phyloP scores from a whole-genome alignment of 1,140 invertebrate genomes.

The Formica selysi region DNA sequence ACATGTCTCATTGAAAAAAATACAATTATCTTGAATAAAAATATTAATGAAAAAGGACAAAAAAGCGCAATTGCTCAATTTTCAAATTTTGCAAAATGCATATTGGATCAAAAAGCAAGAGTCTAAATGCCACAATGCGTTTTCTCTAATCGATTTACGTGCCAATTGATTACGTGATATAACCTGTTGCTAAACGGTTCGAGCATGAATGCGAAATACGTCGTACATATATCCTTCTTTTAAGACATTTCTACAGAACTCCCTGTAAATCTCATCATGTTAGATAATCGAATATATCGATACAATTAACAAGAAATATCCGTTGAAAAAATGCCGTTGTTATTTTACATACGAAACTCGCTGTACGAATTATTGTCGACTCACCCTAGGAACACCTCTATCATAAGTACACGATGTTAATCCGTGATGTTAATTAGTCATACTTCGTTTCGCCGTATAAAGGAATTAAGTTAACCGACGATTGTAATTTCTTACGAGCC shows the following conservation, averaged over 20 bases:
- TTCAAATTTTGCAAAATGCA: background rate
- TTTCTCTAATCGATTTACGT: constrained; percentile 8
- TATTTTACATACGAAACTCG: constrained; percentile 3
- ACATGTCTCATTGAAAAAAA: background rate
- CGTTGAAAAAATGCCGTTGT: constrained; percentile 22
- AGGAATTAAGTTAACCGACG: constrained; percentile 62
- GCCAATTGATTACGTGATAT: constrained; percentile 34
- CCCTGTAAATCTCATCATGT: background rate
- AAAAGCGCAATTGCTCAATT: background rate
- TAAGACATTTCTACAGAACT: constrained; percentile 20
- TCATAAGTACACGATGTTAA: constrained; percentile 38
- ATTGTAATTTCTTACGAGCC: constrained; percentile 48
- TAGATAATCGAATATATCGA: constrained; percentile 38
- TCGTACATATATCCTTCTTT: constrained; percentile 20
- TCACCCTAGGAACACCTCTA: background rate
- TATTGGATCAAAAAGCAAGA: background rate
- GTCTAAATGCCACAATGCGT: background rate
- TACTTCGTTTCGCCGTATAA: constrained; percentile 25
- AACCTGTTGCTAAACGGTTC: constrained; percentile 39
- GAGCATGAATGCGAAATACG: constrained; percentile 46
- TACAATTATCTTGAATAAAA: background rate
- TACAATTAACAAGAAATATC: constrained; percentile 33
- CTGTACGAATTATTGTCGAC: constrained; percentile 26
- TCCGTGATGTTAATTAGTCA: constrained; percentile 63
- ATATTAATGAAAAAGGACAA: background rate